A percentile compares a stretch with the other conserved stretches of the same genome.
Conservation (phyloP, 2,113 vertebrate genomes). For the Danionella cerebrum region DNA sequence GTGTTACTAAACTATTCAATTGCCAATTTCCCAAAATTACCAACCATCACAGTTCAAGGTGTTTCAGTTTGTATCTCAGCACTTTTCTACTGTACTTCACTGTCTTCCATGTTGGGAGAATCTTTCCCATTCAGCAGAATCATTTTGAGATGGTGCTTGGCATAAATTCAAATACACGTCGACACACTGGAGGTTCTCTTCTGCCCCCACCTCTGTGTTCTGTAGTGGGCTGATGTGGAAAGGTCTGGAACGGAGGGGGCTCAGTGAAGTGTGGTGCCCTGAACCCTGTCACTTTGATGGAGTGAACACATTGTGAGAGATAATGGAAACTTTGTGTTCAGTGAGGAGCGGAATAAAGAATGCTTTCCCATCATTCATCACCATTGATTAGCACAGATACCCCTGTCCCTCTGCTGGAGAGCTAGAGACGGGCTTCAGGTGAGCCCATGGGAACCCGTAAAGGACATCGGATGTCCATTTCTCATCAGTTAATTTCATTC, state of each 20-base stretch:
- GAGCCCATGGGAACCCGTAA: background rate
- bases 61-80: no score
- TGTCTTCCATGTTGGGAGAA: no score
- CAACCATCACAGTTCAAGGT: no score
- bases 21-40: no score
- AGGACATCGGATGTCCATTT: background rate
- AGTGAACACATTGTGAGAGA: conserved; percentile 91
- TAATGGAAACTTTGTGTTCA: conserved; percentile 97
- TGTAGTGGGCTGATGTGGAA: conserved; percentile 58
- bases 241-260: conserved; percentile 60
- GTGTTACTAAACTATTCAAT: no score
- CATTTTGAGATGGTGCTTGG: background rate
- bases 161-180: conserved; percentile 51
- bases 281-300: conserved; percentile 90
- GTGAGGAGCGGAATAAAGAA: conserved; percentile 81
- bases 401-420: conserved; percentile 54
- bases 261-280: conserved; percentile 74
- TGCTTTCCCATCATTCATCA: conserved; percentile 85
- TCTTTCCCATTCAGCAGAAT: background rate
- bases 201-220: conserved; percentile 5
- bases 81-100: no score
- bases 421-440: background rate
- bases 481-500: no score
- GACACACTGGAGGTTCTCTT: conserved; percentile 39
- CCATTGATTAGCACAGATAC: conserved; percentile 79